Evolutionary conservation across 2,113 vertebrate genomes (phyloP), one percentile per base, ranked within the genome.

Genomic region (Cebidichthys violaceus): DNA sequence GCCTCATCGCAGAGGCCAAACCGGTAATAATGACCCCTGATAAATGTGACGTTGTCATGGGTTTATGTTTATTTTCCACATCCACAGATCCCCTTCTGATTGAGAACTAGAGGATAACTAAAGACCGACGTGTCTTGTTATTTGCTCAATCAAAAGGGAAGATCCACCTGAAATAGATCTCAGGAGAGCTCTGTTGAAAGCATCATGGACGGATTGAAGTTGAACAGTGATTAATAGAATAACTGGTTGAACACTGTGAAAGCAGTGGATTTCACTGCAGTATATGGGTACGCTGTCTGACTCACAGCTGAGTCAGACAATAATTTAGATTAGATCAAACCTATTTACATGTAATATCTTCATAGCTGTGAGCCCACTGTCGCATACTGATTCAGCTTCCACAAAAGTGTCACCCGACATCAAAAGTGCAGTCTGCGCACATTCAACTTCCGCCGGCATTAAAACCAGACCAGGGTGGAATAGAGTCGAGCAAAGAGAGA

Each of bases 1-100:
- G 61, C n/a, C 69, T 62, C 37, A 81, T 75, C 69, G 67, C 64
- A 83, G 54, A 10, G 24, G 33, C 31, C 31, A 1, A n/a, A 9
- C 60, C 9, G 22, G 14, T 50, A 86, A 83, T 67, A 43, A 81
- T 79, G 35, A 69, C 37, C 70, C 60, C 60, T 70, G 65, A 87
- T 77, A 70, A 84, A 41, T 82, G 41, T 9, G 20, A 29, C 41
- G 45, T 50, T 76, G 80, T 81, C 70, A 62, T 45, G 37, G 18
- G 37, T 52, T 8, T 39, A 54, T 73, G 37, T 73, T 69, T 54
- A 43, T 59, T 64, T 39, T 73, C 37, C 62, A 75, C 27, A 43
- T 11, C 6, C 31, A 35, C 18, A 15, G 0, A 29, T 70, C 70
- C 60, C 45, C 18, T 79, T 29, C 10, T 67, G 47, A 64, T n/a